Conservation (phyloP, 37 sponge, comb jelly and placozoan genomes). For the Agelas oroides region DNA sequence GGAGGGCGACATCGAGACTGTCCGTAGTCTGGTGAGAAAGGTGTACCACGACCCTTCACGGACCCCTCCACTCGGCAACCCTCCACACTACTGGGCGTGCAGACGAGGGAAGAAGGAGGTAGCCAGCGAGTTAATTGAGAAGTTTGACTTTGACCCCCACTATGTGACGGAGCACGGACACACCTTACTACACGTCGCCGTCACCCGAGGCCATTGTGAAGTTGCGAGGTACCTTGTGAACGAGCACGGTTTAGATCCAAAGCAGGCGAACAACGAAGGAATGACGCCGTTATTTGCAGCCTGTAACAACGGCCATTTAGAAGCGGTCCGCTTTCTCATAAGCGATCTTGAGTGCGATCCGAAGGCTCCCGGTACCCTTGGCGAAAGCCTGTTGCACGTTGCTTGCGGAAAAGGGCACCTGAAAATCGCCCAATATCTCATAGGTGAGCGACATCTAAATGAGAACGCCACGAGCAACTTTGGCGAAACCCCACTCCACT, state of each 20-base stretch:
- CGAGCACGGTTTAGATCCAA: not conserved
- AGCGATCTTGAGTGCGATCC: constrained; percentile 24
- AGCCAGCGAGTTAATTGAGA: constrained; percentile 8
- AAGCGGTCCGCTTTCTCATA: constrained; percentile 2
- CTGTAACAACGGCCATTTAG: constrained; percentile 37
- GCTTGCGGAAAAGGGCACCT: constrained; percentile 22
- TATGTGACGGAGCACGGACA: constrained; percentile 25
- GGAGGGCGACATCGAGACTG: not conserved
- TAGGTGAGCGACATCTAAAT: constrained; percentile 4
- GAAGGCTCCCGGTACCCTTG: not conserved
- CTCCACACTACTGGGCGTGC: constrained; percentile 41
- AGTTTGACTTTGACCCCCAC: constrained; percentile 10
- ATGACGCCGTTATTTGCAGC: constrained; percentile 54
- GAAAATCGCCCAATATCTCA: constrained; percentile 32
- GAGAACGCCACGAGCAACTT: not conserved
- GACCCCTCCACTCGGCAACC: too few species aligned
- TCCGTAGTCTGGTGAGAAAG: not conserved
- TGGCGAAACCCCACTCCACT: constrained; percentile 56
- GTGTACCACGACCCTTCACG: too few species aligned
- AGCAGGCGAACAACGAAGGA: constrained; percentile 4
- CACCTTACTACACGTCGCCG: constrained; percentile 42
- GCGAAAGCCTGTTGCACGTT: constrained; percentile 27
- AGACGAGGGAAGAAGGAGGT: constrained; percentile 9
- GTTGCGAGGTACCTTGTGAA: constrained; percentile 27
- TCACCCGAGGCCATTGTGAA: constrained; percentile 35